Percentiles rank a stretch among this genome's conserved stretches.
Evolutionary conservation across 2,888 invertebrate species (phyloP).

Genomic region (Conchocele bisecta): DNA sequence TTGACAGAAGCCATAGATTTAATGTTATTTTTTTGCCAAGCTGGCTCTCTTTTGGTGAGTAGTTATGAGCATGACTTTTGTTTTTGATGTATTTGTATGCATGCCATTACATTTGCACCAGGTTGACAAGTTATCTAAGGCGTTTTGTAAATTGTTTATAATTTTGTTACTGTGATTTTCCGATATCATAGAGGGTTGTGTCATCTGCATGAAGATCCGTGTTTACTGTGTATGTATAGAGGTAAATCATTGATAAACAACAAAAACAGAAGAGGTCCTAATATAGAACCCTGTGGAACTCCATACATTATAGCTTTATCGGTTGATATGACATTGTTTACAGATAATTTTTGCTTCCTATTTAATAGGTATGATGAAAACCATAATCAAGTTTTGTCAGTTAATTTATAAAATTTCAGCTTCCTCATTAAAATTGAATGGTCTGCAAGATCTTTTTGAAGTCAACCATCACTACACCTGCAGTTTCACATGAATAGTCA

Average conservation of each 20-base stretch:
- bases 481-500: slow-evolving; percentile 2
- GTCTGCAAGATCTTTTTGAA: slow-evolving; percentile 5
- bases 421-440: neutral
- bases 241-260: slow-evolving; percentile 2
- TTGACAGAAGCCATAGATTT: neutral
- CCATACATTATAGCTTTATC: neutral
- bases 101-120: slow-evolving; percentile 8
- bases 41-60: neutral
- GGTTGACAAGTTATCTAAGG: neutral
- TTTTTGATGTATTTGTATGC: neutral
- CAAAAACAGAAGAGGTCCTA: neutral
- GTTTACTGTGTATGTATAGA: neutral
- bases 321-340: neutral
- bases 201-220: slow-evolving; percentile 4
- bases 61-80: slow-evolving; percentile 1
- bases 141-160: neutral
- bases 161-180: neutral
- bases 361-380: neutral
- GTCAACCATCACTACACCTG: neutral
- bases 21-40: neutral
- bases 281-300: slow-evolving; percentile 1
- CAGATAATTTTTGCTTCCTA: neutral
- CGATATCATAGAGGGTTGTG: slow-evolving; percentile 1
- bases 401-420: neutral
- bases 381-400: neutral